Conservation (phyloP, 2,797 vertebrate species). For the Macroramphosus scolopax region DNA sequence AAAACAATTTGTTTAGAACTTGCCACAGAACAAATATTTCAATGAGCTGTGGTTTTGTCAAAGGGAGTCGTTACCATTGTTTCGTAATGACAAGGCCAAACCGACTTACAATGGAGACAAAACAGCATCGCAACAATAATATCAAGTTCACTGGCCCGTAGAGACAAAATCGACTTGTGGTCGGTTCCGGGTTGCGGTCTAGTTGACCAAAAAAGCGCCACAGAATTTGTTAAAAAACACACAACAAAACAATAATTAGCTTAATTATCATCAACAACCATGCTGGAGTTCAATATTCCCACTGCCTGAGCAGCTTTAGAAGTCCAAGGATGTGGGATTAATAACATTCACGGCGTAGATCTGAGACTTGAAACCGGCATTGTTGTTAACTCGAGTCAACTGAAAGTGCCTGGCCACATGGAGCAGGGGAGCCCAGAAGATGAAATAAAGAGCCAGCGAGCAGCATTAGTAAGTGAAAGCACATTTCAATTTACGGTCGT, state of each 20-base stretch:
- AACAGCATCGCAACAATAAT: conserved; percentile 53
- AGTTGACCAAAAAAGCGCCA: too few relatives aligned
- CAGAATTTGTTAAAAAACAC: too few relatives aligned
- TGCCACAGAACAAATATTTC: conserved; percentile 68
- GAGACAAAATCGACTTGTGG: conserved; percentile 60
- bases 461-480: conserved; percentile 64
- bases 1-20: conserved; percentile 62
- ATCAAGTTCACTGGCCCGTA: conserved; percentile 47
- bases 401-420: conserved; percentile 18
- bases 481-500: conserved; percentile 53
- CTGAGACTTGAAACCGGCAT: conserved; percentile 8
- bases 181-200: conserved; percentile 35
- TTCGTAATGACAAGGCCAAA: conserved; percentile 60
- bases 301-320: conserved; percentile 10
- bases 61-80: conserved; percentile 63
- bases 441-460: too few relatives aligned
- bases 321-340: not conserved
- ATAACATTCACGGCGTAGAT: conserved; percentile 1
- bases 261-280: too few relatives aligned
- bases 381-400: conserved; percentile 3
- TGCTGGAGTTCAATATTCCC: too few relatives aligned
- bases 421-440: conserved; percentile 25
- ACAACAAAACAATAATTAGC: too few relatives aligned
- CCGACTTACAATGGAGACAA: conserved; percentile 55
- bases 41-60: conserved; percentile 59